Percentiles rank a stretch among this genome's conserved stretches.
Evolutionary conservation across 23 tunicate genomes (phyloP).

Genomic region (Oikopleura dioica): DNA sequence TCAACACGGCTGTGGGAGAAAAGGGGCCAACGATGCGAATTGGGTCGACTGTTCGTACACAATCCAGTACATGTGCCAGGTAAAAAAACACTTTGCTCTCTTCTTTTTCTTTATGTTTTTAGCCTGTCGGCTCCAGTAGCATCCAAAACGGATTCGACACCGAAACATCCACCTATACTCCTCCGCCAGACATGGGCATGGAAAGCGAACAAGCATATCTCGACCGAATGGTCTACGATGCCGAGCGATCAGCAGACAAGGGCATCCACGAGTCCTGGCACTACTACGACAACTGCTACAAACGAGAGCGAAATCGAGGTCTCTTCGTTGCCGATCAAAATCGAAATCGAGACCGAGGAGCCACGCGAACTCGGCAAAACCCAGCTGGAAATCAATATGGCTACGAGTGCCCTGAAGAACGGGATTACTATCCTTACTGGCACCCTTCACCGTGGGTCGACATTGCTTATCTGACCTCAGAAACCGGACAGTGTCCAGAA

Average conservation of each 20-base stretch:
- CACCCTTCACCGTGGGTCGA: constrained; percentile 85
- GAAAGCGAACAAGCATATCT: neutral
- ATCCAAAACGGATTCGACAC: constrained; percentile 40
- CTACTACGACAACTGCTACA: constrained; percentile 56
- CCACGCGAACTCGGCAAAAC: constrained; percentile 57
- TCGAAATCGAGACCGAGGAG: constrained; percentile 16
- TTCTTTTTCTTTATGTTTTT: too few species aligned
- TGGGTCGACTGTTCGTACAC: constrained; percentile 67
- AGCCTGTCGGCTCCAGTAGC: neutral
- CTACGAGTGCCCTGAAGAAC: constrained; percentile 77
- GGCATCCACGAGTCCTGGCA: constrained; percentile 80
- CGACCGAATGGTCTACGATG: too few species aligned
- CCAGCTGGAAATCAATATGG: constrained; percentile 32
- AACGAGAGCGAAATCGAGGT: constrained; percentile 47
- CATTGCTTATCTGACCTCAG: too few species aligned
- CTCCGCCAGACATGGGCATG: neutral
- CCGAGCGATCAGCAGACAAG: too few species aligned
- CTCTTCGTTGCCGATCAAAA: constrained; percentile 47
- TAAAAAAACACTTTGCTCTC: too few species aligned
- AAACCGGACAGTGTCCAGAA: too few species aligned
- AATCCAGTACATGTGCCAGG: neutral
- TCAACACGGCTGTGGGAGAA: constrained; percentile 91
- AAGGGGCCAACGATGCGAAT: constrained; percentile 37
- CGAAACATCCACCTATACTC: constrained; percentile 18
- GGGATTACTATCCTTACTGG: constrained; percentile 78